Base-by-base conservation (phyloP, 2,113 vertebrate genomes). In the Bolborhynchus lineola region DNA sequence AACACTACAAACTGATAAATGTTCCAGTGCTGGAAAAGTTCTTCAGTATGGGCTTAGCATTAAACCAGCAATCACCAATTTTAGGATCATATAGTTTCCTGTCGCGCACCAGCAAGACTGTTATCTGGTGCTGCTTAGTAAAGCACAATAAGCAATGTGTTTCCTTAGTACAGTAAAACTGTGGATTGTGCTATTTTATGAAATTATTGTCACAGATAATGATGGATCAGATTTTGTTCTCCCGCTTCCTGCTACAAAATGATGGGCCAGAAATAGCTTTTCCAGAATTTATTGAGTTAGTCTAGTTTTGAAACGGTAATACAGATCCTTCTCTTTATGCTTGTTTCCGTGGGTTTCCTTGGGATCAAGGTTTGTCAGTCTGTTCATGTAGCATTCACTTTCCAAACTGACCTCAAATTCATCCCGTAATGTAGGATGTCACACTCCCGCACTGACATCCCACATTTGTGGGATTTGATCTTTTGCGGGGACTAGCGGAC, bases 401-500 rank as follows among this genome's bases (percentile, higher is more conserved):
- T 88, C 16, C 46, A 76, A 85, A 71, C 5, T 35, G 50, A 44
- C n/a, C 16, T 79, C 46, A 76, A 37, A 59, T 91, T 44, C 37
- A 63, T 52, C 12, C 7, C 3, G 2, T 41, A 41, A 35, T 49
- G 8, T 19, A 72, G n/a, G 20, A 63, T 93, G 74, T 83, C 21
- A 55, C 4, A 41, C 10, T 74, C 72, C 3, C 4, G 33, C 26
- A 44, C 7, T 41, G 21, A 52, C 5, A 11, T 33, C 35, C 13
- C 69, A 78, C 79, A 39, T 39, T 39, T 39, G 39, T 39, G 39
- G 39, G 39, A 39, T 39, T 39, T 39, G 39, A 39, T 39, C 39
- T 11, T 11, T 11, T 29, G 17, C 25, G 25, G n/a, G 23, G 4
- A 28, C 26, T 4, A 7, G 2, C 1, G 7, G 7, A 4, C 44